A percentile compares a stretch with the other conserved stretches of the same genome.
Conservation (phyloP, 2,113 vertebrate genomes). For the Bos taurus region ARS-UCD2.0 NC_037332.1:12039501-12040000, state of each 20-base stretch:
- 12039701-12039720: neutral
- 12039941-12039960: too few species aligned
- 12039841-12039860: neutral
- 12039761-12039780: neutral
- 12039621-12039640: neutral
- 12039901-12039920: too few species aligned
- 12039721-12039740: neutral
- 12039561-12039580: neutral
- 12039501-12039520: neutral
- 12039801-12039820: neutral
- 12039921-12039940: too few species aligned
- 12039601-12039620: neutral
- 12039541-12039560: neutral
- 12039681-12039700: neutral
- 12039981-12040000: neutral
- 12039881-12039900: too few species aligned
- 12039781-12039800: neutral
- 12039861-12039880: too few species aligned
- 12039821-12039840: neutral
- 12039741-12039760: neutral
- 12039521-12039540: neutral
- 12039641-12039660: neutral
- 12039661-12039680: neutral
- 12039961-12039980: neutral
- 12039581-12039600: neutral